A percentile compares a stretch with the other conserved stretches of the same genome.
Conservation (phyloP, 2,888 invertebrate genomes). For the Terebella lapidaria region DNA sequence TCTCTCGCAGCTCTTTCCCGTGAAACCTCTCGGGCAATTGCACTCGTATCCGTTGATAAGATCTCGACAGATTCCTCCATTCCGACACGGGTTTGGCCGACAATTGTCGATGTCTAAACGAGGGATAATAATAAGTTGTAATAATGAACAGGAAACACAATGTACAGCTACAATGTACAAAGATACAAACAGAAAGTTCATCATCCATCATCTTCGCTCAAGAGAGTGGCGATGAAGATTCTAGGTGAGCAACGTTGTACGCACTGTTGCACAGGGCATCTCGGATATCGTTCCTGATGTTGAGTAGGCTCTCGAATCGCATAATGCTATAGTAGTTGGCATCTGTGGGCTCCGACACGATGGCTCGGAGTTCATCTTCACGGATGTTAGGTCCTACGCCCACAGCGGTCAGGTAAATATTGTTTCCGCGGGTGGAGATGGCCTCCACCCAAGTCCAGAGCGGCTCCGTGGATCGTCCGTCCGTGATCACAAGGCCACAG, state of each 20-base stretch:
- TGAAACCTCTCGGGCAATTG: not conserved
- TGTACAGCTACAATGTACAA: too few species aligned
- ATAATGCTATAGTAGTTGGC: constrained; percentile 5
- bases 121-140: too few species aligned
- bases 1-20: constrained; percentile 12
- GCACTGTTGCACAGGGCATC: constrained; percentile 5
- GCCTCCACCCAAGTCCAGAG: constrained; percentile 10
- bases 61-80: constrained; percentile 9
- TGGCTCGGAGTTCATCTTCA: constrained; percentile 5
- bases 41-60: constrained; percentile 10
- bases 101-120: constrained; percentile 9
- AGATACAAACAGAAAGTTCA: too few species aligned
- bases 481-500: constrained; percentile 13
- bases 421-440: not conserved
- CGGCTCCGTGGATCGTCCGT: constrained; percentile 8
- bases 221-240: too few species aligned
- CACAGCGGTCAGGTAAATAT: constrained; percentile 7
- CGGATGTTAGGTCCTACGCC: constrained; percentile 12
- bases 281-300: not conserved
- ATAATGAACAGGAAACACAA: too few species aligned
- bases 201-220: too few species aligned
- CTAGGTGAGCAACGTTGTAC: too few species aligned
- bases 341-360: constrained; percentile 9
- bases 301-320: constrained; percentile 7
- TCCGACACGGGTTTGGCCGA: constrained; percentile 3